Base-by-base conservation (phyloP, 2,113 vertebrate genomes). In the Neodontobutis hainanensis region DNA sequence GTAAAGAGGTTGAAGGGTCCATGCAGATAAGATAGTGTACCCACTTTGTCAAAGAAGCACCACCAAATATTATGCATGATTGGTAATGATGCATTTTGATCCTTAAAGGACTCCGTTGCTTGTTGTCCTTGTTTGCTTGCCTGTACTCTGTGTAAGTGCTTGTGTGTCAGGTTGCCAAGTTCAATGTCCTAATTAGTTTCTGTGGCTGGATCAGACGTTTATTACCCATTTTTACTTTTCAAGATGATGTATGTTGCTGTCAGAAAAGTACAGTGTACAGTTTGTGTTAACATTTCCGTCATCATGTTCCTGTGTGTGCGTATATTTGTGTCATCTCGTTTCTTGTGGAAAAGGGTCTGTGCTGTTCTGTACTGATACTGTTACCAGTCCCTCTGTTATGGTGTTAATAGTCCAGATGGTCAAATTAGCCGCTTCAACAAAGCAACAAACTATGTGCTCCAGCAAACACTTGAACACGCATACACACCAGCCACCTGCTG, bases 361-460 rank as follows among this genome's bases (percentile, higher is more conserved):
- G 40, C 60, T 53, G 32, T 60, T 59, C 56, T 40, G 46, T 52
- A 61, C 65, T 71, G 56, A 73, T 86, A 90, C 82, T 85, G 82
- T 84, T 86, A 88, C 78, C 78, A 77, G 67, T 84, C 86, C 83
- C 88, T 89, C 85, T 87, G 84, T 78, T 83, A 34, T 72, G 59
- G 67, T 80, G 82, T 84, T 86, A 85, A 86, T 85, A 80, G 87
- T 85, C 85, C 85, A 89, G 88, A 91, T 91, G 89, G 89, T 85
- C 87, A 86, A 89, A 89, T 91, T 89, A 91, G 85, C 64, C 78
- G 89, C 89, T 91, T 85, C 89, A 91, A 83, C 89, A 91, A 91
- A 89, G 89, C 89, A 91, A 89, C 88, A 91, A 91, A 91, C 82
- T 88, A 82, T 78, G 61, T 77, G 71, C 70, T 88, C 68, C 52